Evolutionary conservation across 2,797 vertebrate genomes (phyloP).

Genomic region (Benthosema pterotum): DNA sequence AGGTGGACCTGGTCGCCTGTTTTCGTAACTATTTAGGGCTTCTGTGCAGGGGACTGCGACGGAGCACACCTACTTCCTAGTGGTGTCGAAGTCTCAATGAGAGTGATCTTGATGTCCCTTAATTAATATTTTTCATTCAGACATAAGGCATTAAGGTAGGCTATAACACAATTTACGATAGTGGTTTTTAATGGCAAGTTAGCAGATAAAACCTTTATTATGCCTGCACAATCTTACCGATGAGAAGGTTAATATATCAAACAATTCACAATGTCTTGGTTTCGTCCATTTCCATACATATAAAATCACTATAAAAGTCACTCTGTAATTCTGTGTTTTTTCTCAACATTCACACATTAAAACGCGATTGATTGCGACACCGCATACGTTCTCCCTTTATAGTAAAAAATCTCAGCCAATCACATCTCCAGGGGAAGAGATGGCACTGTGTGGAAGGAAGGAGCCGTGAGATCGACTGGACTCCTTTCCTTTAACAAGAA

Average conservation of each 20-base stretch:
- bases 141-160: too few species aligned
- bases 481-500: conserved; percentile 33
- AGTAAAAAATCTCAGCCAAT: conserved; percentile 46
- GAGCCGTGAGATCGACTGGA: conserved; percentile 5
- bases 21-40: too few species aligned
- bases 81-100: too few species aligned
- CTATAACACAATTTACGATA: conserved; percentile 3
- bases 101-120: too few species aligned
- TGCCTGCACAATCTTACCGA: conserved; percentile 76
- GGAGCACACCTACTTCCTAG: too few species aligned
- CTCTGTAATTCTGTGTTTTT: conserved; percentile 57
- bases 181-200: conserved; percentile 46
- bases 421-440: conserved; percentile 9
- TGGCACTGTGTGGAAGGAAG: conserved; percentile 7
- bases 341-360: conserved; percentile 61
- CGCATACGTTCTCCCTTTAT: conserved; percentile 23
- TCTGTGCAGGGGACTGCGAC: too few species aligned
- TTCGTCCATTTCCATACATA: conserved; percentile 69
- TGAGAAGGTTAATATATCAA: conserved; percentile 73
- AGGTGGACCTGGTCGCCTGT: too few species aligned
- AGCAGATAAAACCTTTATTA: conserved; percentile 76
- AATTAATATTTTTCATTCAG: too few species aligned
- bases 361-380: conserved; percentile 29
- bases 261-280: conserved; percentile 58
- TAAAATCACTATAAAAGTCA: conserved; percentile 81